Evolutionary conservation across 1,140 invertebrate species (phyloP).

Genomic region (Drepana arcuata): DNA sequence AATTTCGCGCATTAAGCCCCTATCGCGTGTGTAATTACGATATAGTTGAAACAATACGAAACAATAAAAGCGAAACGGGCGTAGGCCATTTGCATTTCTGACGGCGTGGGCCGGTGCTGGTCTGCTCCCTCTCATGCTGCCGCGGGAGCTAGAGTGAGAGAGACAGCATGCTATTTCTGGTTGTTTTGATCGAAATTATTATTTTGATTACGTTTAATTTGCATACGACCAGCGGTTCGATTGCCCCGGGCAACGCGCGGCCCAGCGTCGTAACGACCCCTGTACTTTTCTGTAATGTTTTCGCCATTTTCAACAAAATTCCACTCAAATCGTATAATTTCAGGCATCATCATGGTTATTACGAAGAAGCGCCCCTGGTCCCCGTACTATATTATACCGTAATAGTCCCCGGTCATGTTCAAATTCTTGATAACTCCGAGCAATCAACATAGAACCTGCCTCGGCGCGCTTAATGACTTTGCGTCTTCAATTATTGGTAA

Average conservation of each 20-base stretch:
- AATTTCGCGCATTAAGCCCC: slow-evolving; percentile 46
- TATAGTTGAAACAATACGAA: slow-evolving; percentile 42
- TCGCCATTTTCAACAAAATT: slow-evolving; percentile 71
- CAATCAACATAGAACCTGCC: slow-evolving; percentile 61
- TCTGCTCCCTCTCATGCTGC: slow-evolving; percentile 24
- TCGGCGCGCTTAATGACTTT: slow-evolving; percentile 48
- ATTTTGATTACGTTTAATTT: slow-evolving; percentile 71
- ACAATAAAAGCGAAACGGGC: slow-evolving; percentile 46
- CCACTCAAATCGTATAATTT: slow-evolving; percentile 69
- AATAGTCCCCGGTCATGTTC: slow-evolving; percentile 49
- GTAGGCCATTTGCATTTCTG: slow-evolving; percentile 43
- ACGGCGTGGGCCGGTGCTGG: slow-evolving; percentile 17
- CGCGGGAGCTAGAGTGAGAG: slow-evolving; percentile 24
- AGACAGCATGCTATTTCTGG: slow-evolving; percentile 12
- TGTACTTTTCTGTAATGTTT: slow-evolving; percentile 69
- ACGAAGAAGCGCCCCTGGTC: slow-evolving; percentile 53
- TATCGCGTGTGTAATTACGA: slow-evolving; percentile 44
- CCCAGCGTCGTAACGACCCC: slow-evolving; percentile 51
- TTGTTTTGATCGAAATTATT: slow-evolving; percentile 56
- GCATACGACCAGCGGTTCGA: slow-evolving; percentile 49
- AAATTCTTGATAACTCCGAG: slow-evolving; percentile 66
- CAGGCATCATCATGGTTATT: slow-evolving; percentile 66
- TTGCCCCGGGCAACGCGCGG: slow-evolving; percentile 28
- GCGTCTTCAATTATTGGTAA: slow-evolving; percentile 66
- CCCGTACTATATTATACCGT: slow-evolving; percentile 41